These are phyloP conservation scores for Dicyrtomina minuta DNA, from an alignment of 2,888 invertebrate genomes.

Conservation along the genomic window DNA sequence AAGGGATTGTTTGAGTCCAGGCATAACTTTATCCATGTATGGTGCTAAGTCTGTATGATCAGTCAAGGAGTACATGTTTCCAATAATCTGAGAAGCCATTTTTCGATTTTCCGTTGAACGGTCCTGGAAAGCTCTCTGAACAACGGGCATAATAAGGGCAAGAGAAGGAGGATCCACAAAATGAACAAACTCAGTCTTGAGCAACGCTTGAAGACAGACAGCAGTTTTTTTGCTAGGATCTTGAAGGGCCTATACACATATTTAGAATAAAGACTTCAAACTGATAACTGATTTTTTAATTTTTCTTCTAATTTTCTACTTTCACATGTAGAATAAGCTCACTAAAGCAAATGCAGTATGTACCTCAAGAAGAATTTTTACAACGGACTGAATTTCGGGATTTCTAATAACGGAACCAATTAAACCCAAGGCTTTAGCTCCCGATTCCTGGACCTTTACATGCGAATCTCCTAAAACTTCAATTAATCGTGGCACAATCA, in stretches of 20 bases:
- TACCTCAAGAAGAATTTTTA: slow-evolving; percentile 42
- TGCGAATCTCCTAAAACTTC: slow-evolving; percentile 97
- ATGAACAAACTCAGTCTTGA: slow-evolving; percentile 97
- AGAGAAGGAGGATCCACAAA: slow-evolving; percentile 98
- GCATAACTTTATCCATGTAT: slow-evolving; percentile 92
- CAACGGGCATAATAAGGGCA: slow-evolving; percentile 98
- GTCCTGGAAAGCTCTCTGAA: slow-evolving; percentile 95
- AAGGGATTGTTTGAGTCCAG: slow-evolving; percentile 91
- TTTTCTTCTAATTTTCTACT: neutral
- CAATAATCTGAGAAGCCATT: slow-evolving; percentile 99
- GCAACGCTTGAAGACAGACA: slow-evolving; percentile 83
- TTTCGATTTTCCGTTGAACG: slow-evolving; percentile 96
- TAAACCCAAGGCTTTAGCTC: slow-evolving; percentile 89
- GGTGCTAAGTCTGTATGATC: slow-evolving; percentile 98
- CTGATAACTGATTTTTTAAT: neutral
- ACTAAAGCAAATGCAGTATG: no score
- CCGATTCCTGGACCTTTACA: slow-evolving; percentile 94
- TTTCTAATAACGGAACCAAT: slow-evolving; percentile 98
- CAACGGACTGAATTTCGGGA: slow-evolving; percentile 84
- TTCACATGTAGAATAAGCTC: no score
- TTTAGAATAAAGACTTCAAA: neutral
- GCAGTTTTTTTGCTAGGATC: slow-evolving; percentile 96
- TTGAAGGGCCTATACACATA: slow-evolving; percentile 80
- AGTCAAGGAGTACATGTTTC: slow-evolving; percentile 98
- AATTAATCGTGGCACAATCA: slow-evolving; percentile 95